Evolutionary conservation across 2,888 invertebrate genomes (phyloP).

Genomic region (Prosapia bicincta): DNA sequence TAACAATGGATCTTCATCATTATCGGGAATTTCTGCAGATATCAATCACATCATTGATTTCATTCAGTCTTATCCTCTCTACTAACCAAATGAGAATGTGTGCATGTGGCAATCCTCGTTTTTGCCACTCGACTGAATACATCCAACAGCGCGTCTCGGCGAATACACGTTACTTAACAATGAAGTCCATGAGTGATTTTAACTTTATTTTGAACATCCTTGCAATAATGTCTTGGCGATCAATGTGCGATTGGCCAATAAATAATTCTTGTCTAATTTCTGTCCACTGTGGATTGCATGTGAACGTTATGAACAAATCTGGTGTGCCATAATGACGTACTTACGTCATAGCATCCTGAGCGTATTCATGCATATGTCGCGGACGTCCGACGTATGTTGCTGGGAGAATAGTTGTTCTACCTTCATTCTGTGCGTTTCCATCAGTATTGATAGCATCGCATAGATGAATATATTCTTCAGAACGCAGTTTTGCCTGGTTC

Average conservation of each 20-base stretch:
- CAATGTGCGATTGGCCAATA: slow-evolving; percentile 30
- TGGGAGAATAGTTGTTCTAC: slow-evolving; percentile 40
- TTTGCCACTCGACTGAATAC: slow-evolving; percentile 35
- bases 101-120: slow-evolving; percentile 21
- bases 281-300: slow-evolving; percentile 41
- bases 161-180: too few species aligned
- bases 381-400: too few species aligned
- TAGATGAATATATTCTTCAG: slow-evolving; percentile 43
- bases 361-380: slow-evolving; percentile 42
- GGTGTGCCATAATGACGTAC: slow-evolving; percentile 39
- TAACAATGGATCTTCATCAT: slow-evolving; percentile 36
- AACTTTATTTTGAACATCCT: too few species aligned
- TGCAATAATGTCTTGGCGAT: slow-evolving; percentile 40
- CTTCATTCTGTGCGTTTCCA: slow-evolving; percentile 36
- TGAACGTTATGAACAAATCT: slow-evolving; percentile 41
- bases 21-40: slow-evolving; percentile 42
- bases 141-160: slow-evolving; percentile 33
- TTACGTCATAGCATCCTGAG: slow-evolving; percentile 43
- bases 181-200: too few species aligned
- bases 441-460: slow-evolving; percentile 41
- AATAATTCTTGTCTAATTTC: slow-evolving; percentile 37
- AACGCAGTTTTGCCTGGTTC: slow-evolving; percentile 41
- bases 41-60: slow-evolving; percentile 15
- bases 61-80: not conserved
- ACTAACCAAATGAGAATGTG: slow-evolving; percentile 18